Conservation (phyloP, 1,140 invertebrate species). For the Physella acuta region DNA sequence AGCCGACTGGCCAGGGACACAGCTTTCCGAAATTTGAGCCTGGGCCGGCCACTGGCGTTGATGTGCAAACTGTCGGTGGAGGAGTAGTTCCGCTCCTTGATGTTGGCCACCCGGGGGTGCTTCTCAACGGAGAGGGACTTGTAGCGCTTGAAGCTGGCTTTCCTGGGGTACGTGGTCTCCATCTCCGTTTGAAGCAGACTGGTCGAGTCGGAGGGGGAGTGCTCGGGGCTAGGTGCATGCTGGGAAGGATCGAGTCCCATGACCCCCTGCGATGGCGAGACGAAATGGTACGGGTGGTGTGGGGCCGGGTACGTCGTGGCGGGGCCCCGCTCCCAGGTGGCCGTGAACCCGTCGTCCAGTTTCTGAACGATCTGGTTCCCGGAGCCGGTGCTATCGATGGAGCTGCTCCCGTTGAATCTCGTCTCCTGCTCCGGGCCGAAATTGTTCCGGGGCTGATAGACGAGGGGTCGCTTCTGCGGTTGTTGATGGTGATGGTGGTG, state of each 20-base stretch:
- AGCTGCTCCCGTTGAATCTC: conserved; percentile 1
- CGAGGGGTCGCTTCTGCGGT: not conserved
- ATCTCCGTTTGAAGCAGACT: conserved; percentile 18
- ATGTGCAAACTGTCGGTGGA: conserved; percentile 60
- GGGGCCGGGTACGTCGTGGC: conserved; percentile 40
- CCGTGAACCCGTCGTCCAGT: conserved; percentile 47
- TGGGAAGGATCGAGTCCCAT: conserved; percentile 6
- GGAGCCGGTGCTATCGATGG: conserved; percentile 14
- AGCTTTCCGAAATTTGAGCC: conserved; percentile 56
- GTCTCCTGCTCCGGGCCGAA: conserved; percentile 22
- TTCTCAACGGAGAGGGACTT: conserved; percentile 51
- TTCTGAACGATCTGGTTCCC: conserved; percentile 50
- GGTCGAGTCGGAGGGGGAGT: conserved; percentile 20
- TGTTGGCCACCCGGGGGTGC: conserved; percentile 47
- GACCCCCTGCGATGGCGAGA: conserved; percentile 14
- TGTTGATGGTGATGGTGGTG: conserved; percentile 29
- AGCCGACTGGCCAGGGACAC: conserved; percentile 52
- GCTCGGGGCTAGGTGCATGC: conserved; percentile 16
- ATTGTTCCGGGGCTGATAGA: conserved; percentile 20
- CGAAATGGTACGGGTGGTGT: conserved; percentile 33
- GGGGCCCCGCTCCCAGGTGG: conserved; percentile 50
- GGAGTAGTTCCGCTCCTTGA: conserved; percentile 48
- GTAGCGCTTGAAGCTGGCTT: conserved; percentile 61
- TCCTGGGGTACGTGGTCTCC: conserved; percentile 19
- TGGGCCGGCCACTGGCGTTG: conserved; percentile 42